Evolutionary conservation across 2,113 vertebrate species (phyloP), one percentile per base, ranked within the genome.

Genomic region (Melanotaenia duboulayi): DNA sequence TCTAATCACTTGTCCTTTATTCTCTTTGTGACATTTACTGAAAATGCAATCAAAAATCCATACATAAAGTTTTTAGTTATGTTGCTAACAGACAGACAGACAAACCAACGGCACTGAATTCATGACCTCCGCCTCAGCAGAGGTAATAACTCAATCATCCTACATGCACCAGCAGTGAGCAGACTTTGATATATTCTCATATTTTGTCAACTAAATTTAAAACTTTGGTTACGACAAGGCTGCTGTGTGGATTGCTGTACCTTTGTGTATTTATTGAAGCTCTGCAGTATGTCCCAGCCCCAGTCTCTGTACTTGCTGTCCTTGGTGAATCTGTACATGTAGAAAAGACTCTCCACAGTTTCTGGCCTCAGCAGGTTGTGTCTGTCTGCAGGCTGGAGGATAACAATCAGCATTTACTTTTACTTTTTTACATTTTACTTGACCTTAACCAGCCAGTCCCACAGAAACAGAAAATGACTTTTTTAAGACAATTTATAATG

Each of bases 261-360:
- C 95, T 95, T 92, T 0, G 97, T 95, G 89, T 97, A 94, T 52
- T 93, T 95, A 76, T 97, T 98, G 90, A 99, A 99, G 93, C 87
- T 99, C 80, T 95, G 95, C 48, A 99, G 89, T 60, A 99, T 96
- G 67, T 98, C 94, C 97, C 97, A 98, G 68, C 97, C 97, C 97
- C 97, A 99, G 61, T 96, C 95, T 89, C 96, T 94, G 78, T 96
- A 96, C 88, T 96, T 96, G 50, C 92, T 90, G 71, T 96, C 94
- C 52, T 93, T 93, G 0, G 92, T 96, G 81, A 97, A 95, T 50
- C 95, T 89, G 84, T 95, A 95, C 76, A 96, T 90, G 79, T 94
- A 97, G 90, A 97, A 96, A 46, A 97, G 93, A 83, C 93, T 95
- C 68, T 96, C 95, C 83, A 95, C 91, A 0, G 94, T 96, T 85